Evolutionary conservation across 1,140 invertebrate genomes (phyloP).

Genomic region (Drosophila pruinosa): DNA sequence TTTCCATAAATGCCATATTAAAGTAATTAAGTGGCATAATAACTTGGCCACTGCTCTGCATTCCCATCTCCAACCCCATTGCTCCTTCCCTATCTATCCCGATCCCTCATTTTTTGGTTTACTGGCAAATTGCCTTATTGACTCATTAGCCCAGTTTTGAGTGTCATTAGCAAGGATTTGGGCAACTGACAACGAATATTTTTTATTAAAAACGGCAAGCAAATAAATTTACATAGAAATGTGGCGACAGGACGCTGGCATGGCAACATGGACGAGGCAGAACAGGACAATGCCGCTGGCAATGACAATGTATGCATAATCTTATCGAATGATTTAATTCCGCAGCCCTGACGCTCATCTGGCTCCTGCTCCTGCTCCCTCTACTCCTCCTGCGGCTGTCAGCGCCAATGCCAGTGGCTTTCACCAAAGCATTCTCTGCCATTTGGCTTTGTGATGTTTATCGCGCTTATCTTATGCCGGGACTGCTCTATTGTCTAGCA

Average conservation of each 20-base stretch:
- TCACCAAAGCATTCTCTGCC: not conserved
- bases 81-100: not conserved
- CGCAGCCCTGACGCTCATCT: not conserved
- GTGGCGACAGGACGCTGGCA: conserved; percentile 8
- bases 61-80: too few relatives aligned
- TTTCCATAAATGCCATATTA: conserved; percentile 62
- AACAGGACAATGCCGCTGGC: conserved; percentile 22
- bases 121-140: conserved; percentile 68
- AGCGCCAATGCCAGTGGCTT: conserved; percentile 18
- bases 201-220: conserved; percentile 69
- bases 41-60: conserved; percentile 24
- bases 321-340: conserved; percentile 80
- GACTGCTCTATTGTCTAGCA: conserved; percentile 22
- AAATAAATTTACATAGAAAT: conserved; percentile 70
- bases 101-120: conserved; percentile 18
- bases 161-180: conserved; percentile 60
- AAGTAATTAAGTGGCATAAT: conserved; percentile 75
- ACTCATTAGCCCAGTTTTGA: conserved; percentile 73
- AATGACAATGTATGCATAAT: conserved; percentile 65
- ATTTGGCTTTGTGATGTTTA: conserved; percentile 37
- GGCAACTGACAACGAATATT: conserved; percentile 13
- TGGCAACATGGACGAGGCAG: not conserved
- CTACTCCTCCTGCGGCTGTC: conserved; percentile 27
- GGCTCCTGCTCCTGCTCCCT: conserved; percentile 26
- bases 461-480: conserved; percentile 15